Percentiles rank a stretch among this genome's conserved stretches.
phyloP scores from a whole-genome alignment of 2,797 vertebrate genomes.

The Danio albolineatus region DNA sequence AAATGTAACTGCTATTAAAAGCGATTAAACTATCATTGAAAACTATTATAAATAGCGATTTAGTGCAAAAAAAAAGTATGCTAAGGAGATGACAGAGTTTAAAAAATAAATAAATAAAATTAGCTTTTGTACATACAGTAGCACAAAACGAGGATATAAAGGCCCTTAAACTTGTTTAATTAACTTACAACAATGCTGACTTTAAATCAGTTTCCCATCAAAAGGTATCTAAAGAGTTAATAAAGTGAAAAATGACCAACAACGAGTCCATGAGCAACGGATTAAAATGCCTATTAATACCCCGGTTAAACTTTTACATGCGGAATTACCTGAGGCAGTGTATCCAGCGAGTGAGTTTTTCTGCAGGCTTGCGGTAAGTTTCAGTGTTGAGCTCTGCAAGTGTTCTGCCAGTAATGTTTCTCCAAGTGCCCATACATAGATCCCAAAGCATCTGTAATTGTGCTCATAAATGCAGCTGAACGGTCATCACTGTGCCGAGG shows the following conservation, averaged over 20 bases:
- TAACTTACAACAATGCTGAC: too few relatives aligned
- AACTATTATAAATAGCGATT: too few relatives aligned
- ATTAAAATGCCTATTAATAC: neutral
- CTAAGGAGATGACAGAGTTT: too few relatives aligned
- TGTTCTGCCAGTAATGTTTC: neutral
- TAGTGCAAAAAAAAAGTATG: too few relatives aligned
- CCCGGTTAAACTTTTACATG: neutral
- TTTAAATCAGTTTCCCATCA: neutral
- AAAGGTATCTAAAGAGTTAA: neutral
- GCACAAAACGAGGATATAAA: too few relatives aligned
- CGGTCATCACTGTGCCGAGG: neutral
- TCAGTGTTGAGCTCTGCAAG: neutral
- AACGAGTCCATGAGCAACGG: neutral
- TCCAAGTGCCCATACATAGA: slow-evolving; percentile 8
- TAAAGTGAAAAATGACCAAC: neutral
- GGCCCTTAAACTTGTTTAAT: too few relatives aligned
- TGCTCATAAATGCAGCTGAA: neutral
- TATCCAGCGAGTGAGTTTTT: slow-evolving; percentile 6
- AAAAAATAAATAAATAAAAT: too few relatives aligned
- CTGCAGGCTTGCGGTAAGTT: neutral
- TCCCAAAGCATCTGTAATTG: neutral
- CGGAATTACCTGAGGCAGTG: slow-evolving; percentile 4
- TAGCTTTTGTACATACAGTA: too few relatives aligned
- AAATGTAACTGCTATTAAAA: too few relatives aligned
- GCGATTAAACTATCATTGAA: too few relatives aligned